A percentile compares a stretch with the other conserved stretches of the same genome.
phyloP scores from a whole-genome alignment of 2,888 invertebrate species.

The Dolomedes plantarius region DNA sequence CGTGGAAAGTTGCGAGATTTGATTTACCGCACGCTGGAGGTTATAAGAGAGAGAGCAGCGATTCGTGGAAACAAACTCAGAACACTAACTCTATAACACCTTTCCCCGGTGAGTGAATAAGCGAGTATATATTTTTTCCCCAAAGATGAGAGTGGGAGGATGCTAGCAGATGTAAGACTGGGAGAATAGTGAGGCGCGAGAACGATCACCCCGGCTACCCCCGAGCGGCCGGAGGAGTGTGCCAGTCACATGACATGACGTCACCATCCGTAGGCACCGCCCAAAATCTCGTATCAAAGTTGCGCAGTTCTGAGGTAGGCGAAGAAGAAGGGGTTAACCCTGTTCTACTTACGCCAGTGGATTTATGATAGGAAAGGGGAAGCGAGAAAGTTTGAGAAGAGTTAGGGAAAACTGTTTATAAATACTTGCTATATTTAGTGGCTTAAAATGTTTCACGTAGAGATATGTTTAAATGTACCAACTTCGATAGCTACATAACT shows the following conservation, averaged over 20 bases:
- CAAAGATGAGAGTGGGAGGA: neutral
- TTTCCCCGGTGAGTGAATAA: neutral
- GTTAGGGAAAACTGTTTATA: neutral
- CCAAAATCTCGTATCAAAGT: neutral
- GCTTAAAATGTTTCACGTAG: too few relatives aligned
- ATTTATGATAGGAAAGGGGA: neutral
- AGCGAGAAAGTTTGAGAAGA: neutral
- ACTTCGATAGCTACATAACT: too few relatives aligned
- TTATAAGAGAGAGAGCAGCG: too few relatives aligned
- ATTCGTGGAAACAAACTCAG: neutral
- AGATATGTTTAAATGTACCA: too few relatives aligned
- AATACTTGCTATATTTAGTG: too few relatives aligned
- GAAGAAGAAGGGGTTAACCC: neutral
- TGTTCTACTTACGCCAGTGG: neutral
- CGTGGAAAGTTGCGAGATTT: neutral
- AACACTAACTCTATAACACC: neutral
- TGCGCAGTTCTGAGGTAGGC: constrained; percentile 5
- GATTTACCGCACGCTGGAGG: neutral
- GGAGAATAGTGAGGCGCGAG: constrained; percentile 4
- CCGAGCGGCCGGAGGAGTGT: constrained; percentile 10
- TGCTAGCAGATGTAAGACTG: neutral
- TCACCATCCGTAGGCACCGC: neutral
- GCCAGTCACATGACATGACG: constrained; percentile 10
- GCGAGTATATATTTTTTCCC: neutral
- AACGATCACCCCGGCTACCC: neutral